Evolutionary conservation across 2,797 vertebrate genomes (phyloP), one percentile per base, ranked within the genome.

Genomic region (Micromesistius poutassou): DNA sequence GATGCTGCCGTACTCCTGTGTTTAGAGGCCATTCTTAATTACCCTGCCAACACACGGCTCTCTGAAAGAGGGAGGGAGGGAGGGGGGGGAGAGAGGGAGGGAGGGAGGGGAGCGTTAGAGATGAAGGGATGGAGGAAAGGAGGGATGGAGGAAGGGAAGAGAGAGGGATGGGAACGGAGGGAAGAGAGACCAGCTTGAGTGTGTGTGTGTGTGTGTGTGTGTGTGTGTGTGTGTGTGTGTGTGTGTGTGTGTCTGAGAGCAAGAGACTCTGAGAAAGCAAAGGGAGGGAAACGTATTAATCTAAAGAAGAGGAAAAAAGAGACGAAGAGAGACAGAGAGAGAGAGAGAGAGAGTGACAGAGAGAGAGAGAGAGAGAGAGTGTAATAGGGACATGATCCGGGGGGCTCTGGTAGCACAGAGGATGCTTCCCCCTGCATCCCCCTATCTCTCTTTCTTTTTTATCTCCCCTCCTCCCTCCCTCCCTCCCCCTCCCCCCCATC

Each of bases 1-100:
- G 95, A 96, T 94, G 95, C 96, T 97, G 96, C 96, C 96, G 46
- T 94, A 96, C 96, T 95, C 95, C 96, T 95, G 95, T 93, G 96
- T 97, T 98, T 96, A 95, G 95, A 97, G 97, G 97, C 96, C 96
- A 96, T 97, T 97, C 97, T 98, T 98, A 98, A 98, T 98, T 98
- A 98, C 97, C 96, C 97, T 97, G 96, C 93, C 94, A 93, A 94
- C 92, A 94, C 93, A 89, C 92, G 91, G 89, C 94, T 94, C 90
- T 89, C 91, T 89, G 89, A 87, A 87, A 84, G 85, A 82, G 83
- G 81, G 73, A 74, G 80, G 75, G 79, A 77, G 78, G 79, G 79
- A 73, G 31, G 75, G 79, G 75, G 36, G 30, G 72, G 79, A 35
- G 10, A 4, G 31, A 35, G 5, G 68, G 68, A 31, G 28, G 28